Percentiles rank a stretch among this genome's conserved stretches.
Evolutionary conservation across 2,888 invertebrate species (phyloP).

Genomic region (Aproaerema taeniolella): DNA sequence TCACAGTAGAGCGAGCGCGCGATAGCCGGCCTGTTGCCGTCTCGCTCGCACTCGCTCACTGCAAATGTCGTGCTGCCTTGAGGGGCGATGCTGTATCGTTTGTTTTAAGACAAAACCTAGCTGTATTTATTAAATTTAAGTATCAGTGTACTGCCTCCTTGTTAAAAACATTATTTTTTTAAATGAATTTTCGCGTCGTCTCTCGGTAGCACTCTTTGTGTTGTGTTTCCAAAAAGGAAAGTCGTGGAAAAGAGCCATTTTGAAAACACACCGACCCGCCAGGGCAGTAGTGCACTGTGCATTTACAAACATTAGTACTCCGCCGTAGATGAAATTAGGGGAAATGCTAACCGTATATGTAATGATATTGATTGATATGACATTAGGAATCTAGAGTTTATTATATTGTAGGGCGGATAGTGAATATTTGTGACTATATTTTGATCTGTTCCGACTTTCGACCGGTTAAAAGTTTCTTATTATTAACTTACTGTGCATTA

Average conservation of each 20-base stretch:
- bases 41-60: slow-evolving; percentile 43
- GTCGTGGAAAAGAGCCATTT: slow-evolving; percentile 91
- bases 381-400: slow-evolving; percentile 50
- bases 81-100: slow-evolving; percentile 26
- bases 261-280: slow-evolving; percentile 88
- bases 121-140: slow-evolving; percentile 28
- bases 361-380: too few species aligned
- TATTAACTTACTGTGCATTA: slow-evolving; percentile 64
- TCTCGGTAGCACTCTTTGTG: slow-evolving; percentile 80
- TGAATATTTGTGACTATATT: slow-evolving; percentile 59
- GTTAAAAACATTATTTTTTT: slow-evolving; percentile 23
- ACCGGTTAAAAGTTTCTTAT: slow-evolving; percentile 57
- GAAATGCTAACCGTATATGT: slow-evolving; percentile 51
- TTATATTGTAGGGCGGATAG: slow-evolving; percentile 59
- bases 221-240: slow-evolving; percentile 91
- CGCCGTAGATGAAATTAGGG: slow-evolving; percentile 51
- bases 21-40: slow-evolving; percentile 25
- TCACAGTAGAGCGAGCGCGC: slow-evolving; percentile 57
- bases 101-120: slow-evolving; percentile 18
- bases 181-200: slow-evolving; percentile 26
- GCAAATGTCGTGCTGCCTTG: slow-evolving; percentile 54
- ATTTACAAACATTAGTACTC: slow-evolving; percentile 54
- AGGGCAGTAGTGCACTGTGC: slow-evolving; percentile 65
- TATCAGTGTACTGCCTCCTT: slow-evolving; percentile 34
- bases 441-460: slow-evolving; percentile 63